A percentile compares a stretch with the other conserved stretches of the same genome.
Evolutionary conservation across 2,113 vertebrate genomes (phyloP).

Genomic region (Fregetta grallaria): DNA sequence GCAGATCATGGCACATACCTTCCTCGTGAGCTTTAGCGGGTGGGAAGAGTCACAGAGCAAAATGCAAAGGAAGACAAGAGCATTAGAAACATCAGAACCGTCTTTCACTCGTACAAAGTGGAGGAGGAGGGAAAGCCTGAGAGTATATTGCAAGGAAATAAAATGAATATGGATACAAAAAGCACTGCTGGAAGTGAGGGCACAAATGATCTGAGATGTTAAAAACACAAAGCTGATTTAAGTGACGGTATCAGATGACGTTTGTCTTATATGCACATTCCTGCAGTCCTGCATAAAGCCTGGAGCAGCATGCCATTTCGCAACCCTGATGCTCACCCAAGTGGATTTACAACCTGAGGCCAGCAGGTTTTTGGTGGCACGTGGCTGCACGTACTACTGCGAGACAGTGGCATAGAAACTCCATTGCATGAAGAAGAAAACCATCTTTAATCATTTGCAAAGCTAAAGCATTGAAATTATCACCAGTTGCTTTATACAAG

Average conservation of each 20-base stretch:
- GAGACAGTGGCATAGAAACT: neutral
- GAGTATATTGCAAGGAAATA: neutral
- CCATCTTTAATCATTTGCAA: neutral
- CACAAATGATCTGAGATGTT: neutral
- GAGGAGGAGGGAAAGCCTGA: neutral
- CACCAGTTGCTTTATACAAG: neutral
- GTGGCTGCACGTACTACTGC: neutral
- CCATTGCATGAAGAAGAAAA: neutral
- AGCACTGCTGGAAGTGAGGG: neutral
- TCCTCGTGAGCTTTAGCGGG: slow-evolving; percentile 71
- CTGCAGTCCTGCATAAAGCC: neutral
- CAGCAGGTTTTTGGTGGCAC: neutral
- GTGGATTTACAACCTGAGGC: neutral
- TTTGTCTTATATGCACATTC: neutral
- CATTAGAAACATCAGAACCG: neutral
- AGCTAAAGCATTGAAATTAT: neutral
- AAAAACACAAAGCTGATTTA: neutral
- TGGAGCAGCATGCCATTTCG: neutral
- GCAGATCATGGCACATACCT: slow-evolving; percentile 78
- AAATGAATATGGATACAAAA: neutral
- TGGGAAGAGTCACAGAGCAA: slow-evolving; percentile 53
- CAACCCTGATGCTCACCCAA: neutral
- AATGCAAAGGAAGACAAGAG: slow-evolving; percentile 29
- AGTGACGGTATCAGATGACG: neutral
- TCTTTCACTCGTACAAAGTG: neutral